phyloP scores from a whole-genome alignment of 2,797 vertebrate genomes.

The Meda fulgida region DNA sequence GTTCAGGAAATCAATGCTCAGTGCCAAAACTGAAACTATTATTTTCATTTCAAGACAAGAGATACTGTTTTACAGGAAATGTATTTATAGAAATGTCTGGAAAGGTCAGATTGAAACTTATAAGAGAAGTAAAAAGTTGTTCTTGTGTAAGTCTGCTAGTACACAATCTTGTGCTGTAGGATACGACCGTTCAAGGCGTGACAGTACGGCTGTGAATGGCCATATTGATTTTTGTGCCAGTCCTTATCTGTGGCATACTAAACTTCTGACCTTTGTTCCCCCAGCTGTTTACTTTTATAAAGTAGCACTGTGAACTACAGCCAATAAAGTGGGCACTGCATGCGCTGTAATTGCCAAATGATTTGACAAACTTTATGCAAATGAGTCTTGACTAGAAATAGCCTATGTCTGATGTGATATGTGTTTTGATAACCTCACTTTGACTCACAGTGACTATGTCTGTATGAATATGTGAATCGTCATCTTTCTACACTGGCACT shows the following conservation, averaged over 20 bases:
- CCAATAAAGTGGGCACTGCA: neutral
- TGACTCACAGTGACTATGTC: neutral
- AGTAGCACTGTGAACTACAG: neutral
- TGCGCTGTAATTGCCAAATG: neutral
- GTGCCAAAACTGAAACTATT: neutral
- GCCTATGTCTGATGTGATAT: neutral
- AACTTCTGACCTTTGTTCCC: slow-evolving; percentile 44
- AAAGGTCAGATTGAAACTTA: slow-evolving; percentile 7
- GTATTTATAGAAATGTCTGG: neutral
- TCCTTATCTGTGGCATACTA: slow-evolving; percentile 52
- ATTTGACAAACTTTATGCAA: neutral
- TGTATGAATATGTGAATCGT: neutral
- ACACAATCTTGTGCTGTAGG: neutral
- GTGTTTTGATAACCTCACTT: neutral
- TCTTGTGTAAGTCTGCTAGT: slow-evolving; percentile 17
- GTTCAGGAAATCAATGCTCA: neutral
- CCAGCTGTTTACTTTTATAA: slow-evolving; percentile 42
- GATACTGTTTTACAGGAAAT: slow-evolving; percentile 8
- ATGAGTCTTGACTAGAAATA: neutral
- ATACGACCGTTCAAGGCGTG: slow-evolving; percentile 5
- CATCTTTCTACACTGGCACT: neutral
- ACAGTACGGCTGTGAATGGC: neutral
- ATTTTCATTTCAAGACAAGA: neutral
- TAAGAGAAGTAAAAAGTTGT: slow-evolving; percentile 9
- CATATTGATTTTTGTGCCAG: neutral